Conservation (phyloP, 2,888 invertebrate species). For the Yponomeuta cagnagella region DNA sequence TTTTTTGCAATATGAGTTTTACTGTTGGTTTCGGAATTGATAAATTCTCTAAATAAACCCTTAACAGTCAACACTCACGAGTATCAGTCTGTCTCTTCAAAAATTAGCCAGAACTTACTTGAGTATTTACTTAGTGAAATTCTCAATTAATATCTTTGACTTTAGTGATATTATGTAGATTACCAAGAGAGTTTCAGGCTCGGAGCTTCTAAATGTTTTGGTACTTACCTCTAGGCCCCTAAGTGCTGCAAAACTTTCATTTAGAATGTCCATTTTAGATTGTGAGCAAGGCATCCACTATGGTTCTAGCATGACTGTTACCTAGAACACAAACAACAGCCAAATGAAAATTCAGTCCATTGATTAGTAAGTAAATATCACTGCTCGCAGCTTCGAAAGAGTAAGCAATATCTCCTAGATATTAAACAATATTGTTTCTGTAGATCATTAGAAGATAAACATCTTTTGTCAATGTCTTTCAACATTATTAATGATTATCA, state of each 20-base stretch:
- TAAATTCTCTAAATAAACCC: too few species aligned
- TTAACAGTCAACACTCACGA: too few species aligned
- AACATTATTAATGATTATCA: too few species aligned
- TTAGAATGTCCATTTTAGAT: constrained; percentile 79
- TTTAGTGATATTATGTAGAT: too few species aligned
- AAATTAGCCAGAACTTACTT: too few species aligned
- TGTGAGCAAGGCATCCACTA: not conserved
- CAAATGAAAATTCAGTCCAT: not conserved
- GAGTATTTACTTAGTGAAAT: too few species aligned
- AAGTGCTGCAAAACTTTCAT: constrained; percentile 79
- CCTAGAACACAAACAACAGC: not conserved
- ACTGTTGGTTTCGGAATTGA: too few species aligned
- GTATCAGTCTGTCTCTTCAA: too few species aligned
- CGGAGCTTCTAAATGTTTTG: not conserved
- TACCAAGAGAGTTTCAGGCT: not conserved
- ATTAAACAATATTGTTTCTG: not conserved
- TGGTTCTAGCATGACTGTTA: not conserved
- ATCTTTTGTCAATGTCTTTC: too few species aligned
- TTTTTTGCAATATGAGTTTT: too few species aligned
- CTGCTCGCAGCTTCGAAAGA: not conserved
- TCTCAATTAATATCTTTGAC: too few species aligned
- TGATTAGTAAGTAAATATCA: not conserved
- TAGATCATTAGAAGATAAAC: too few species aligned
- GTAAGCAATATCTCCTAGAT: not conserved
- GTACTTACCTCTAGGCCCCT: constrained; percentile 74